phyloP scores from a whole-genome alignment of 1,140 invertebrate species.

The Subanguina moxae region DNA sequence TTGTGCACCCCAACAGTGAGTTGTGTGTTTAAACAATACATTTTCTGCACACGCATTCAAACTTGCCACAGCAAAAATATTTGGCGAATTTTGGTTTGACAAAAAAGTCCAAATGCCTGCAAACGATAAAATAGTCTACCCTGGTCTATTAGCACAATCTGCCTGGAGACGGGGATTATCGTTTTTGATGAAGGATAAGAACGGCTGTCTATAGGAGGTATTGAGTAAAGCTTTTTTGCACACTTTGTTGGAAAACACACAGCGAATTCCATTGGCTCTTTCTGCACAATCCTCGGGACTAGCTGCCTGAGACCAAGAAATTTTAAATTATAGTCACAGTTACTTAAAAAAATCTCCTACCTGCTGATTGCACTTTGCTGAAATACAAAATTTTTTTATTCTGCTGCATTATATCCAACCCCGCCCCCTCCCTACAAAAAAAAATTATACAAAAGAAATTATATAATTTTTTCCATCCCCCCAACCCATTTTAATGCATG shows the following conservation, averaged over 20 bases:
- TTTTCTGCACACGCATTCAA: too few relatives aligned
- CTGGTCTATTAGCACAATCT: conserved; percentile 21
- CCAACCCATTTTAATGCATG: too few relatives aligned
- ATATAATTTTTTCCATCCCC: too few relatives aligned
- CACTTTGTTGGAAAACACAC: conserved; percentile 40
- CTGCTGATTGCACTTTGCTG: conserved; percentile 40
- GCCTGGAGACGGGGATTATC: conserved; percentile 35
- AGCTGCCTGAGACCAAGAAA: conserved; percentile 12
- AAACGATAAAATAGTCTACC: conserved; percentile 3
- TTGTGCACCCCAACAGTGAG: too few relatives aligned
- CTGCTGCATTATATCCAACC: too few relatives aligned
- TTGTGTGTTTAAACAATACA: too few relatives aligned
- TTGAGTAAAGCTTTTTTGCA: conserved; percentile 37
- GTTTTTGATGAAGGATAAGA: conserved; percentile 43
- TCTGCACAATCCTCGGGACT: conserved; percentile 46
- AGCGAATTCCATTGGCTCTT: conserved; percentile 48
- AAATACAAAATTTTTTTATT: conserved; percentile 10
- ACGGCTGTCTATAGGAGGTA: conserved; percentile 48
- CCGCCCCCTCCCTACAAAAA: too few relatives aligned
- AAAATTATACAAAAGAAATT: neutral
- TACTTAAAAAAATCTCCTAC: too few relatives aligned
- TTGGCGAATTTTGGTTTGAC: neutral
- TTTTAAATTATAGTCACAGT: too few relatives aligned
- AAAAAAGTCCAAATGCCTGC: neutral
- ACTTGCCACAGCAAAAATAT: too few relatives aligned